Percentiles rank a stretch among this genome's conserved stretches.
These are phyloP conservation scores for Cataglyphis livida DNA, from an alignment of 2,888 invertebrate genomes.

Conservation along the genomic window DNA sequence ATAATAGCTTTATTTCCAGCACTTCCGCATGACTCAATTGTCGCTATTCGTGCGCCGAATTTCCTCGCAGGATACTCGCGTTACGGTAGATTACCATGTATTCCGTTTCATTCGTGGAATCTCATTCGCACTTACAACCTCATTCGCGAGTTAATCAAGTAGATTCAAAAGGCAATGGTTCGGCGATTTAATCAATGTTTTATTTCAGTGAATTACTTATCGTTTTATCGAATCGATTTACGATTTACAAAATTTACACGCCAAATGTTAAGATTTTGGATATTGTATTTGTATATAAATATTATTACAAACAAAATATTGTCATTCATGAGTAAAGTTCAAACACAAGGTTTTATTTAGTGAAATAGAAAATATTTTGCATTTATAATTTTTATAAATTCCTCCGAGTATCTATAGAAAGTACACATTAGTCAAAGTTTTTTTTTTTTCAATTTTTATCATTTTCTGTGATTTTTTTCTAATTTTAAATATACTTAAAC, in stretches of 20 bases:
- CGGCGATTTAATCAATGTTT: constrained; percentile 4
- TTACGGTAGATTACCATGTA: neutral
- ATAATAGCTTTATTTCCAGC: neutral
- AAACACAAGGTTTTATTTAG: neutral
- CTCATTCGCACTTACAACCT: neutral
- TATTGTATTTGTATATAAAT: neutral
- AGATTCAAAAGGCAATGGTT: neutral
- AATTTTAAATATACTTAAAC: neutral
- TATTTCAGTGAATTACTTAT: constrained; percentile 4
- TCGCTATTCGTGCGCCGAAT: neutral
- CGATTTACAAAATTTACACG: constrained; percentile 7
- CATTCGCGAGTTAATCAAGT: neutral
- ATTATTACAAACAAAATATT: neutral
- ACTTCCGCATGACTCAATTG: neutral
- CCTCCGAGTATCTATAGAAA: neutral
- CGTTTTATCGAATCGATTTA: constrained; percentile 2
- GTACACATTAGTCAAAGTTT: neutral
- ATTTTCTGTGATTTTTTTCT: neutral
- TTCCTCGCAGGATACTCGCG: neutral
- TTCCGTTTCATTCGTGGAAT: constrained; percentile 1
- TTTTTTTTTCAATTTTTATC: neutral
- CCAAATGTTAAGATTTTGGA: neutral
- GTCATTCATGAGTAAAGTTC: neutral
- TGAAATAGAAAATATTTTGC: neutral
- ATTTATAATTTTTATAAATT: neutral